Evolutionary conservation across 2,888 invertebrate genomes (phyloP).

Genomic region (Microctonus aethiopoides): DNA sequence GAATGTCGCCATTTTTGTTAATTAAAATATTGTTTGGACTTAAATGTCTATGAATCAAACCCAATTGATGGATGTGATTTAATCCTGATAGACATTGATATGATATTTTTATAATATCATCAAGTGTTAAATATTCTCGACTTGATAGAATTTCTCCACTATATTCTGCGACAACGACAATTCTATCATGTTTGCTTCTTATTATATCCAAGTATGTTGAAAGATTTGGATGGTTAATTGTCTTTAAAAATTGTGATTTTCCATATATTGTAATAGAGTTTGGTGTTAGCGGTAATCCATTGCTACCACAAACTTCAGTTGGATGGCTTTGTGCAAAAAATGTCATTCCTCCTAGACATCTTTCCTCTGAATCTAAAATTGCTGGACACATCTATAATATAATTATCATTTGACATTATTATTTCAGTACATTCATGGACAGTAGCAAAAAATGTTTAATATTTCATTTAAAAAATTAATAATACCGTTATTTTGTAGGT

Average conservation of each 20-base stretch:
- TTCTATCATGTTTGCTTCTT: slow-evolving; percentile 92
- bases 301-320: slow-evolving; percentile 92
- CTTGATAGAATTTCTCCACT: slow-evolving; percentile 75
- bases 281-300: slow-evolving; percentile 95
- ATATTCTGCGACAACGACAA: slow-evolving; percentile 85
- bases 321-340: slow-evolving; percentile 92
- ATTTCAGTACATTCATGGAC: background rate
- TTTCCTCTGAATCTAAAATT: slow-evolving; percentile 67
- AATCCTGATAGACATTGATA: slow-evolving; percentile 81
- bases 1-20: slow-evolving; percentile 78
- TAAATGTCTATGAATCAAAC: slow-evolving; percentile 83
- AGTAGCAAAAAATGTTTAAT: no score
- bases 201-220: slow-evolving; percentile 92
- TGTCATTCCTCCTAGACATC: slow-evolving; percentile 85
- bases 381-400: slow-evolving; percentile 59
- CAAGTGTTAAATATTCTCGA: slow-evolving; percentile 68
- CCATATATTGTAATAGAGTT: slow-evolving; percentile 96
- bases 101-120: slow-evolving; percentile 75
- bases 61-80: slow-evolving; percentile 76
- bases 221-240: slow-evolving; percentile 82
- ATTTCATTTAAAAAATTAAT: no score
- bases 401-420: background rate
- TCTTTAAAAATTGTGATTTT: slow-evolving; percentile 84
- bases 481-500: background rate
- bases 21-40: slow-evolving; percentile 86